A percentile compares a stretch with the other conserved stretches of the same genome.
Conservation (phyloP, 2,113 vertebrate genomes). For the Lota lota region DNA sequence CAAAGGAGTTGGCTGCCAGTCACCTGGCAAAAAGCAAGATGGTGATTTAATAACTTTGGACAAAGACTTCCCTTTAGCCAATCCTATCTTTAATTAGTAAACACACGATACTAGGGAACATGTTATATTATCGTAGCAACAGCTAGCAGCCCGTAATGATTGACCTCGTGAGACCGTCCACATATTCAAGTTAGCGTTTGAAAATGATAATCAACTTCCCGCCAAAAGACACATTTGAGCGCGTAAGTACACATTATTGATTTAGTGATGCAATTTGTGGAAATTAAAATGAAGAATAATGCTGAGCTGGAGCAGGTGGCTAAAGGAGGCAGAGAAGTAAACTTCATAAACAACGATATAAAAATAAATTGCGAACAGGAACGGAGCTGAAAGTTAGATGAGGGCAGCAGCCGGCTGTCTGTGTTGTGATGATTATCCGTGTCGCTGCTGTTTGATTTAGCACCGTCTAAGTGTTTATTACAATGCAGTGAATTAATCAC, state of each 20-base stretch:
- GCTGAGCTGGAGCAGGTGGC: constrained; percentile 15
- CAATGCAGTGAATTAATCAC: constrained; percentile 61
- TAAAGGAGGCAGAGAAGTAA: constrained; percentile 19
- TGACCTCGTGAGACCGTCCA: no score
- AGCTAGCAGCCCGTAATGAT: constrained; percentile 43
- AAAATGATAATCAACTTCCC: constrained; percentile 43
- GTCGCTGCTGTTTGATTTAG: constrained; percentile 66
- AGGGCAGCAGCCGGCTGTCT: constrained; percentile 59
- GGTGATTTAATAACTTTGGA: constrained; percentile 60
- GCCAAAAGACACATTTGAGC: constrained; percentile 8
- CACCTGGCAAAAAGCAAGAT: constrained; percentile 40
- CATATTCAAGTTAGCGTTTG: no score
- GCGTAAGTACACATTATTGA: no score
- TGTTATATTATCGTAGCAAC: constrained; percentile 56
- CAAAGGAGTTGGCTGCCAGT: constrained; percentile 43
- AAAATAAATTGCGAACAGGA: constrained; percentile 68
- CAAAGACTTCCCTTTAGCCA: constrained; percentile 50
- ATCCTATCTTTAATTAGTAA: constrained; percentile 67
- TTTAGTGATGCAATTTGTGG: no score
- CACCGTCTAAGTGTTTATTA: constrained; percentile 39
- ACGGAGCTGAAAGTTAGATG: constrained; percentile 67
- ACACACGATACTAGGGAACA: constrained; percentile 50
- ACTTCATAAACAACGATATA: constrained; percentile 35
- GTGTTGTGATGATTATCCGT: constrained; percentile 66
- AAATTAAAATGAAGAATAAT: constrained; percentile 6